phyloP scores from a whole-genome alignment of 23 tunicate genomes.

The Aplidium turbinatum region DNA sequence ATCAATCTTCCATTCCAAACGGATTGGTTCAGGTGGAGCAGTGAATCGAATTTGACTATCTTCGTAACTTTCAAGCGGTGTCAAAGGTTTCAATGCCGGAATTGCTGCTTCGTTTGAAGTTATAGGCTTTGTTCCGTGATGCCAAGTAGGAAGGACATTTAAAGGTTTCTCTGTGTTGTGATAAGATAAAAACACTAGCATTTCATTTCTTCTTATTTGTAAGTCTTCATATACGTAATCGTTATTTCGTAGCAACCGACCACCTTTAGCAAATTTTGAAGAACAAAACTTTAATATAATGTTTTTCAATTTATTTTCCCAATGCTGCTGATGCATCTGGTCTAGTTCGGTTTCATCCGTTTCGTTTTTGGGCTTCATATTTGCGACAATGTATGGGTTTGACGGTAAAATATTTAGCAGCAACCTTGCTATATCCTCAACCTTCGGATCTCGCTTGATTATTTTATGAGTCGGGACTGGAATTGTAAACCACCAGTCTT shows the following conservation, averaged over 20 bases:
- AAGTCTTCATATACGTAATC: constrained; percentile 17
- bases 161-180: not conserved
- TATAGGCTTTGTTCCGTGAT: not conserved
- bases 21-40: constrained; percentile 41
- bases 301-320: too few relatives aligned
- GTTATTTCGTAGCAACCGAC: not conserved
- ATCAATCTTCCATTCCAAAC: constrained; percentile 45
- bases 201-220: constrained; percentile 49
- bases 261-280: constrained; percentile 11
- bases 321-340: too few relatives aligned
- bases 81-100: constrained; percentile 29
- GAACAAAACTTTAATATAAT: not conserved
- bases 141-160: not conserved
- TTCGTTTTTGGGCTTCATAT: too few relatives aligned
- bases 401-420: too few relatives aligned
- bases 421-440: constrained; percentile 65
- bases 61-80: constrained; percentile 50
- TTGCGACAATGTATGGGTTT: too few relatives aligned
- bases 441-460: constrained; percentile 76
- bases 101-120: not conserved
- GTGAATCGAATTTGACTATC: constrained; percentile 44
- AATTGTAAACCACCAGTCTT: constrained; percentile 59
- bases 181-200: constrained; percentile 25
- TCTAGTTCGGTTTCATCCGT: too few relatives aligned
- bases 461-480: constrained; percentile 33